Evolutionary conservation across 1,140 invertebrate species (phyloP).

Genomic region (Acromyrmex heyeri): DNA sequence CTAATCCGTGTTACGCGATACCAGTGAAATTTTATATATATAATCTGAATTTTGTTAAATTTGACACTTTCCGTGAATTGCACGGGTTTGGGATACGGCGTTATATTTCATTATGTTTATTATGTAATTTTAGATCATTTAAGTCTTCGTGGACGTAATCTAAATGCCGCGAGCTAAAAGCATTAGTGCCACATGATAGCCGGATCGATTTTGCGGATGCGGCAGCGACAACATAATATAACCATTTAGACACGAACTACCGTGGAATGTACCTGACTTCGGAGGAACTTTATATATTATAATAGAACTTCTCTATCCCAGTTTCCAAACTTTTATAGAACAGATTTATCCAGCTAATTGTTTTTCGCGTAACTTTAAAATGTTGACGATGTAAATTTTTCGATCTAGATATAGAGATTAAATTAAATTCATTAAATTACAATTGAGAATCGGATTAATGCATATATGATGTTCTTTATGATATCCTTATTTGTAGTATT

Average conservation of each 20-base stretch:
- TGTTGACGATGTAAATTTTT: background rate
- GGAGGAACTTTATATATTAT: conserved; percentile 27
- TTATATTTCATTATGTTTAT: background rate
- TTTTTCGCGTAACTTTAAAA: background rate
- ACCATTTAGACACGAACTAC: conserved; percentile 17
- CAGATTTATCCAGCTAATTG: background rate
- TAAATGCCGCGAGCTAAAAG: conserved; percentile 1
- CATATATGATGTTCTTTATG: background rate
- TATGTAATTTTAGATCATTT: background rate
- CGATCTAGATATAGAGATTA: background rate
- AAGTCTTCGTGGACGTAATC: conserved; percentile 2
- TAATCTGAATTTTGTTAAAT: background rate
- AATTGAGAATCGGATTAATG: background rate
- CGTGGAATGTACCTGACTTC: conserved; percentile 3
- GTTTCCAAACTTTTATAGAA: background rate
- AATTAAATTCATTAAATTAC: background rate
- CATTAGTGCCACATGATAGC: background rate
- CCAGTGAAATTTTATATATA: conserved; percentile 5
- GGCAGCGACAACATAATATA: conserved; percentile 15
- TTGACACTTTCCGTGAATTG: background rate
- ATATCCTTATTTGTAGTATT: too few species aligned
- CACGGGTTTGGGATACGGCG: background rate
- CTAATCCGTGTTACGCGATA: conserved; percentile 19
- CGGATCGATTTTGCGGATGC: conserved; percentile 14
- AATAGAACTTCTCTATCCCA: background rate